phyloP scores from a whole-genome alignment of 2,797 vertebrate species.

The Sitta carolinensis region DNA sequence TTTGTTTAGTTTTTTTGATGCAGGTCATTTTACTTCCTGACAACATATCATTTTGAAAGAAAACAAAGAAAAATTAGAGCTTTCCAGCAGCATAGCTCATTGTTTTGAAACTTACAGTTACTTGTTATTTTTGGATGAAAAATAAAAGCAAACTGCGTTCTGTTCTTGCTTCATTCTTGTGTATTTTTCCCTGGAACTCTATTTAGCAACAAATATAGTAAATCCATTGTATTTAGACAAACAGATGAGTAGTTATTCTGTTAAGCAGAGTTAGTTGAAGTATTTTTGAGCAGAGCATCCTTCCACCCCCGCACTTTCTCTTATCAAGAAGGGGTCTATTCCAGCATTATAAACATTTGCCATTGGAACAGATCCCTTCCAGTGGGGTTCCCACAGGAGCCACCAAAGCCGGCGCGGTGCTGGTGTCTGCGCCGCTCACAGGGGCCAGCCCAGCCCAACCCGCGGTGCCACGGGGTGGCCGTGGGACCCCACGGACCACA shows the following conservation, averaged over 20 bases:
- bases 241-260: background rate
- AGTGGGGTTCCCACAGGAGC: slow-evolving; percentile 46
- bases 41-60: background rate
- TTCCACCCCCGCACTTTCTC: background rate
- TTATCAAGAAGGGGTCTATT: slow-evolving; percentile 41
- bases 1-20: background rate
- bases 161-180: background rate
- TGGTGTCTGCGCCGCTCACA: too few relatives aligned
- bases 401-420: background rate
- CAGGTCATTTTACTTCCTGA: slow-evolving; percentile 9
- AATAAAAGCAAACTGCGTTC: slow-evolving; percentile 28
- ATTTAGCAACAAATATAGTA: slow-evolving; percentile 12
- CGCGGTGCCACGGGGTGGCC: background rate
- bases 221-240: slow-evolving; percentile 13
- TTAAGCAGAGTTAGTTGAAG: background rate
- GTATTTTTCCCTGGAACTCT: background rate
- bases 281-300: slow-evolving; percentile 4
- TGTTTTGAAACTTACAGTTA: slow-evolving; percentile 14
- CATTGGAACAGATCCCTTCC: background rate
- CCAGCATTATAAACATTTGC: slow-evolving; percentile 1
- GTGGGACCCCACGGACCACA: background rate
- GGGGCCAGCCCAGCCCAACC: too few relatives aligned
- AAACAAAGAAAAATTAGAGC: slow-evolving; percentile 7
- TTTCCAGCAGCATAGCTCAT: background rate
- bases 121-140: slow-evolving; percentile 45